phyloP scores from a whole-genome alignment of 2,113 vertebrate species.

The Catagonus wagneri region DNA sequence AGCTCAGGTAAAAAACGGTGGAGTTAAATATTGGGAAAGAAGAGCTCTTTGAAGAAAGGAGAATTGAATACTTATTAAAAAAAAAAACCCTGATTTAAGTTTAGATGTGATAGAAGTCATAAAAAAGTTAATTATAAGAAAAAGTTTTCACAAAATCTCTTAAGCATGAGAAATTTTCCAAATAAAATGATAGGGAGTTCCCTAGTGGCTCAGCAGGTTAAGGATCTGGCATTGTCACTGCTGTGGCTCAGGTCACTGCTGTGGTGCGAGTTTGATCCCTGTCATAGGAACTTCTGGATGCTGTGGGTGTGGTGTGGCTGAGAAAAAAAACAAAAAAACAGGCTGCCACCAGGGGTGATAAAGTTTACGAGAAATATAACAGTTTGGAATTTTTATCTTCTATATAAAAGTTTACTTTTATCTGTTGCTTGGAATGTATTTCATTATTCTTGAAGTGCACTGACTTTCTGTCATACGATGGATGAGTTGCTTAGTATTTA shows the following conservation, averaged over 20 bases:
- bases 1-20: neutral
- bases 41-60: neutral
- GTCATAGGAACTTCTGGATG: too few relatives aligned
- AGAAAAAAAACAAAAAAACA: too few relatives aligned
- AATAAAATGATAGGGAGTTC: neutral
- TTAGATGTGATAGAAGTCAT: neutral
- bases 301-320: too few relatives aligned
- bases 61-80: neutral
- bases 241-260: too few relatives aligned
- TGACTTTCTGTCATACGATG: neutral
- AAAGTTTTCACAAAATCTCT: neutral
- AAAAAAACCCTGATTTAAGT: neutral
- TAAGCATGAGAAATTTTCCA: neutral
- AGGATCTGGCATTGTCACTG: too few relatives aligned
- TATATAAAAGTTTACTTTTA: neutral
- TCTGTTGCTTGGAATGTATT: neutral
- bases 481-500: neutral
- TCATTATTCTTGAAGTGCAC: neutral
- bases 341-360: neutral
- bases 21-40: constrained; percentile 3
- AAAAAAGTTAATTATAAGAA: neutral
- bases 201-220: too few relatives aligned
- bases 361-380: neutral
- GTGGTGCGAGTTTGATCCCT: too few relatives aligned
- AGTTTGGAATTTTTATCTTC: neutral